Percentiles rank a stretch among this genome's conserved stretches.
Evolutionary conservation across 2,113 vertebrate species (phyloP).

Genomic region (Circaetus gallicus): DNA sequence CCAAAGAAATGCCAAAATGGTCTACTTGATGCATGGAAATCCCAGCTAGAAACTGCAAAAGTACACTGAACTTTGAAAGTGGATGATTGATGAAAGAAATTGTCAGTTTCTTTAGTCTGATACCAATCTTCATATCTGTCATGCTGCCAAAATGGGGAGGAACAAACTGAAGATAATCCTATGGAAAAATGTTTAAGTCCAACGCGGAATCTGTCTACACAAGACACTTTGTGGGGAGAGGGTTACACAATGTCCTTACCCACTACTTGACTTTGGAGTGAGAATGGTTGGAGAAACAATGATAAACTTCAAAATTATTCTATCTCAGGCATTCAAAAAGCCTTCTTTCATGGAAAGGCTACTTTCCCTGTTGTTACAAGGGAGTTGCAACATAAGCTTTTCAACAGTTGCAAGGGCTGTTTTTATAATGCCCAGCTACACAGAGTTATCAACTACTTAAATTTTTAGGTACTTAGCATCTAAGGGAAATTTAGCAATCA

Average conservation of each 20-base stretch:
- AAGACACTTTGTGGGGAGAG: not conserved
- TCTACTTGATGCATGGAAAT: not conserved
- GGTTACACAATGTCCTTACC: not conserved
- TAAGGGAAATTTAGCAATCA: not conserved
- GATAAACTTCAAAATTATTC: not conserved
- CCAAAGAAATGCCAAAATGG: not conserved
- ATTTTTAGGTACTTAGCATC: not conserved
- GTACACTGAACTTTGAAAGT: not conserved
- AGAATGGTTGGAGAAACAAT: not conserved
- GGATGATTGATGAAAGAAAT: not conserved
- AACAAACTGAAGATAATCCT: not conserved
- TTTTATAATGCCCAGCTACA: not conserved
- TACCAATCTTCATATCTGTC: not conserved
- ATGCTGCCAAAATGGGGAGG: not conserved
- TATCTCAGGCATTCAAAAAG: not conserved
- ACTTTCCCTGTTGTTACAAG: not conserved
- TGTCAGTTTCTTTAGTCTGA: not conserved
- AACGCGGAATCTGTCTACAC: not conserved
- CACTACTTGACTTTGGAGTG: not conserved
- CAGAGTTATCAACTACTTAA: not conserved
- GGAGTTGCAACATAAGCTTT: not conserved
- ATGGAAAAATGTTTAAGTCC: not conserved
- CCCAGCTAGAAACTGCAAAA: not conserved
- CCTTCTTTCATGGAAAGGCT: not conserved
- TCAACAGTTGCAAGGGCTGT: not conserved